A percentile compares a stretch with the other conserved stretches of the same genome.
Evolutionary conservation across 2,113 vertebrate genomes (phyloP).

Genomic region (Antidorcas marsupialis): DNA sequence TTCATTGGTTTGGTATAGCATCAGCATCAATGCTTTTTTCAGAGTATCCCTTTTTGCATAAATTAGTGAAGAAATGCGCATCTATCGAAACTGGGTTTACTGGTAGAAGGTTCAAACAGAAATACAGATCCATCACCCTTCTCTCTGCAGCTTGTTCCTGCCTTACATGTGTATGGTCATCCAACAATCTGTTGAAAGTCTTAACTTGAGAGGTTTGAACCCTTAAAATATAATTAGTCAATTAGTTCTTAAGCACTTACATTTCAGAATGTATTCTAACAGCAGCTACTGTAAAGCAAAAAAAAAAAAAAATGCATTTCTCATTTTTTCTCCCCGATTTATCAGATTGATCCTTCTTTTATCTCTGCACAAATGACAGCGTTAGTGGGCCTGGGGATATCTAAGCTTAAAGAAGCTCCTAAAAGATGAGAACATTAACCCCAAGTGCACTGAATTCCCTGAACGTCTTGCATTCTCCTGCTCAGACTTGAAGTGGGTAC

Average conservation of each 20-base stretch:
- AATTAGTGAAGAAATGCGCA: background rate
- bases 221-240: background rate
- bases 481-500: constrained; percentile 61
- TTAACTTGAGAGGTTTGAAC: background rate
- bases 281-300: background rate
- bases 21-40: background rate
- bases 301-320: background rate
- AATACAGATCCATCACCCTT: background rate
- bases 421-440: constrained; percentile 70
- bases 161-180: background rate
- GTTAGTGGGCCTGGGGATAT: constrained; percentile 34
- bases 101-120: background rate
- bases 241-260: background rate
- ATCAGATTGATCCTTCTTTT: constrained; percentile 42
- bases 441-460: constrained; percentile 69
- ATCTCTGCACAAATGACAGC: constrained; percentile 60
- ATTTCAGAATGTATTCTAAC: background rate
- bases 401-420: constrained; percentile 44
- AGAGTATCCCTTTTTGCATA: background rate
- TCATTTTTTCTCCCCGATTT: background rate
- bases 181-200: background rate
- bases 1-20: background rate
- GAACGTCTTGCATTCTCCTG: constrained; percentile 51
- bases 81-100: background rate
- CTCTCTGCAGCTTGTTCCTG: background rate